Evolutionary conservation across 2,113 vertebrate genomes (phyloP).

Genomic region (Gobiocypris rarus): DNA sequence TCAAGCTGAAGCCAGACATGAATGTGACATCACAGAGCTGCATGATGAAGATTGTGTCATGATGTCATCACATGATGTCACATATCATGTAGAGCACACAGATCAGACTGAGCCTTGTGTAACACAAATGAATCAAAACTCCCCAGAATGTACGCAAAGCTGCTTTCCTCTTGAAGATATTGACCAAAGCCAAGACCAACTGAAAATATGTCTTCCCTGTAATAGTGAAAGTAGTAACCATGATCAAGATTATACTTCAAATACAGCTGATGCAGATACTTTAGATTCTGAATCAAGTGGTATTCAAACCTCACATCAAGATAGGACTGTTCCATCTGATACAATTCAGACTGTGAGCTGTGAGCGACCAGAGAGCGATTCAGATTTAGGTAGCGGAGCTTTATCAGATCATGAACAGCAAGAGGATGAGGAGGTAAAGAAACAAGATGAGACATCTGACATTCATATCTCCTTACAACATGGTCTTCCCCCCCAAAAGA

Average conservation of each 20-base stretch:
- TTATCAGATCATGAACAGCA: conserved; percentile 66
- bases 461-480: conserved; percentile 38
- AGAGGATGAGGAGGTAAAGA: conserved; percentile 52
- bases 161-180: conserved; percentile 42
- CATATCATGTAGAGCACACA: neutral
- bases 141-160: conserved; percentile 48
- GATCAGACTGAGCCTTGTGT: conserved; percentile 37
- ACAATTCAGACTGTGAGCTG: conserved; percentile 56
- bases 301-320: conserved; percentile 65
- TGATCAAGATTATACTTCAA: conserved; percentile 56
- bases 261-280: conserved; percentile 56
- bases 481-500: conserved; percentile 50
- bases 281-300: conserved; percentile 74
- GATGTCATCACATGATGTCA: neutral
- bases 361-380: conserved; percentile 67
- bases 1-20: conserved; percentile 47
- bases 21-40: conserved; percentile 1
- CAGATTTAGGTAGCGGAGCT: conserved; percentile 68
- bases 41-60: neutral
- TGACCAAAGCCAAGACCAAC: conserved; percentile 62
- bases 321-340: conserved; percentile 61
- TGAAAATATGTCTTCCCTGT: conserved; percentile 49
- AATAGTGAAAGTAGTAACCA: conserved; percentile 69
- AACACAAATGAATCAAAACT: conserved; percentile 29
- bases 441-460: conserved; percentile 39